Base-by-base conservation (phyloP, 2,888 invertebrate genomes). In the Agrypnus murinus region DNA sequence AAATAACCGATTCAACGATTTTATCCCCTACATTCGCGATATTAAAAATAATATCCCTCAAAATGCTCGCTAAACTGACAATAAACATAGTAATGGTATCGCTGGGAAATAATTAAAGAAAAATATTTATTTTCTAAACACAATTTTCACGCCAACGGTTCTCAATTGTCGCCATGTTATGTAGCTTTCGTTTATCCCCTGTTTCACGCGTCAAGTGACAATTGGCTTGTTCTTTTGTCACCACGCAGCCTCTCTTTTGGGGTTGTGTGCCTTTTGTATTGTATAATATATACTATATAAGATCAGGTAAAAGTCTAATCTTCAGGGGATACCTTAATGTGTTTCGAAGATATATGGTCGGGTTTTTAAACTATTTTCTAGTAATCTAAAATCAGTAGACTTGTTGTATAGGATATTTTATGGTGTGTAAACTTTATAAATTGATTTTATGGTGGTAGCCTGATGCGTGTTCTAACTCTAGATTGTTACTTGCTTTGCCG, bases 41-140 rank as follows among this genome's bases (percentile, higher is more conserved):
- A 67, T 53, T 67, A 69, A 63, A 45, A 69, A 64, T 57, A 69
- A 63, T 69, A 57, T 57, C 15, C 14, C 2, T 15, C 57, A 64
- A 57, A 65, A 70, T 14, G 64, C 36, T 57, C 32, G 32, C 25
- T 60, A 69, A 72, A 68, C 36, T 55, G 68, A 72, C 68, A 68
- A 69, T 72, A 72, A 64, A 53, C 58, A 46, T 32, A 19, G 55
- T 68, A 65, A 72, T 69, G 45, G 53, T 38, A 45, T 65, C 60
- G 65, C 46, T 65, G 43, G 36, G 55, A 67, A 59, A 67, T 81
- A 81, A 82, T 82, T 81, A 81, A 82, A 82, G 79, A 80, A 82
- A 80, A 82, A 82, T 81, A 82, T 82, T 81, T 81, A 80, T 79
- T 80, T 80, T 81, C 76, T 70, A 80, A 81, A 79, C 77, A 80